Conservation (phyloP, 1,140 invertebrate genomes). For the Parapsyche elsis region DNA sequence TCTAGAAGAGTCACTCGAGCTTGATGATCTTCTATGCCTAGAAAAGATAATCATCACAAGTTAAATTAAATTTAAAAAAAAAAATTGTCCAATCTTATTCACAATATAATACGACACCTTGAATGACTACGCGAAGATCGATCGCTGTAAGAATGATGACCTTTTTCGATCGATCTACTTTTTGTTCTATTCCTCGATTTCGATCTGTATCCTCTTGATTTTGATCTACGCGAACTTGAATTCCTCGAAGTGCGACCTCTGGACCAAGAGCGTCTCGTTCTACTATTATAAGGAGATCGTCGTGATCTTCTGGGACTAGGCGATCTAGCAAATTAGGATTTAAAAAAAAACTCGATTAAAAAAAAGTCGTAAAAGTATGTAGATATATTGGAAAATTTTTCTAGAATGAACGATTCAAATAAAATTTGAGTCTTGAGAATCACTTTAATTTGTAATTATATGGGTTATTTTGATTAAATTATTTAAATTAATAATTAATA, state of each 20-base stretch:
- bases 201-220: slow-evolving; percentile 58
- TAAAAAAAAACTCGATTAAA: not conserved
- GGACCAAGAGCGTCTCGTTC: slow-evolving; percentile 59
- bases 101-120: slow-evolving; percentile 22
- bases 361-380: not conserved
- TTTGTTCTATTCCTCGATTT: slow-evolving; percentile 59
- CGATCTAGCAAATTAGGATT: slow-evolving; percentile 28
- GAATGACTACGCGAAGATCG: slow-evolving; percentile 37
- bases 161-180: slow-evolving; percentile 58
- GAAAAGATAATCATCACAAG: not conserved
- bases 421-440: too few relatives aligned
- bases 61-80: not conserved
- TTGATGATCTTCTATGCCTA: slow-evolving; percentile 30
- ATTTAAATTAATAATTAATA: too few relatives aligned
- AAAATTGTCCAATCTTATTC: not conserved
- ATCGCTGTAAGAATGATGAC: slow-evolving; percentile 42
- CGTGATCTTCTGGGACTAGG: slow-evolving; percentile 39
- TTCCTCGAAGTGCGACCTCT: slow-evolving; percentile 62
- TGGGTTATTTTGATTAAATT: too few relatives aligned
- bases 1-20: slow-evolving; percentile 33
- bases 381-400: too few relatives aligned
- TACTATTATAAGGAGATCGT: slow-evolving; percentile 45
- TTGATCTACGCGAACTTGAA: slow-evolving; percentile 57
- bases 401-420: too few relatives aligned
- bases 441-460: too few relatives aligned